phyloP scores from a whole-genome alignment of 2,113 vertebrate species.

The Tupaia tana region DNA sequence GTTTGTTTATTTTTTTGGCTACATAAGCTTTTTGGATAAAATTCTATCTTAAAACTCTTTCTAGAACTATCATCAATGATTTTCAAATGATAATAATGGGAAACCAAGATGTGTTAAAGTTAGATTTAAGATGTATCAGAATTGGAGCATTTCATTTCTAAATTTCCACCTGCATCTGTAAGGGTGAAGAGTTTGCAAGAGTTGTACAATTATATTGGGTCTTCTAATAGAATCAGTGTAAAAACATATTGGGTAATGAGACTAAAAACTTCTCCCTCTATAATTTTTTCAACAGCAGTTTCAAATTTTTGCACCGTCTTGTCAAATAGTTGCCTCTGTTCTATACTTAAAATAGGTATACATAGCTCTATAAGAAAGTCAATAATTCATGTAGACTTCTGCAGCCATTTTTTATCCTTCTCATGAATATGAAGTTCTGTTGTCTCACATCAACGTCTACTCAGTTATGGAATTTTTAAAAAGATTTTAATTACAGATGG shows the following conservation, averaged over 20 bases:
- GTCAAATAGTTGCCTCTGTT: conserved; percentile 14
- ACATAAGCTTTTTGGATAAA: neutral
- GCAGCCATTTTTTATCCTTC: neutral
- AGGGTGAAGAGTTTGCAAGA: neutral
- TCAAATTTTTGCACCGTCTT: neutral
- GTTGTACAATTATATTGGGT: neutral
- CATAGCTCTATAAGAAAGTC: neutral
- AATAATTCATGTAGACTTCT: neutral
- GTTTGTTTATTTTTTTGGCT: neutral
- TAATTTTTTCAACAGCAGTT: conserved; percentile 30
- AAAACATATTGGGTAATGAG: conserved; percentile 3
- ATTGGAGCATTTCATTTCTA: conserved; percentile 40
- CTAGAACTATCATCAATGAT: conserved; percentile 37
- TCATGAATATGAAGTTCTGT: conserved; percentile 7
- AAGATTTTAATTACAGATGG: conserved; percentile 44
- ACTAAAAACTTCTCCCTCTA: conserved; percentile 1
- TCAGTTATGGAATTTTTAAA: neutral
- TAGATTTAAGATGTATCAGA: neutral
- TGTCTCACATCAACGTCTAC: neutral
- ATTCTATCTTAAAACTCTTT: neutral
- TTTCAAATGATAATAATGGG: conserved; percentile 37
- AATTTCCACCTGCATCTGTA: neutral
- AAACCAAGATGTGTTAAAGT: conserved; percentile 1
- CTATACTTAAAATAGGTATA: neutral
- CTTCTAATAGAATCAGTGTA: conserved; percentile 13